Percentiles rank a stretch among this genome's conserved stretches.
Evolutionary conservation across 2,797 vertebrate genomes (phyloP).

Genomic region (Apodemus agrarius): DNA sequence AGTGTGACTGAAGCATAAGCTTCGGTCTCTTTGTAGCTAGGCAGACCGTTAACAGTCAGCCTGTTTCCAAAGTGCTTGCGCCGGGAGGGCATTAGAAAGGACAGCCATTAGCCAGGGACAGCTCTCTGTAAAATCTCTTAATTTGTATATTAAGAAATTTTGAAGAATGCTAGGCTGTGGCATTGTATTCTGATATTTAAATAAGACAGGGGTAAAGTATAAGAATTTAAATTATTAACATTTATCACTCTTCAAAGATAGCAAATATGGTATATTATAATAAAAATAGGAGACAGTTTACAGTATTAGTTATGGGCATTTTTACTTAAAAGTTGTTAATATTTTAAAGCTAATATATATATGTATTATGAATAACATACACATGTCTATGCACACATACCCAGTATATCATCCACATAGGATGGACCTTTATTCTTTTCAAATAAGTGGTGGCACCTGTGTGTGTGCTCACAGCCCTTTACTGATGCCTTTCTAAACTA

Average conservation of each 20-base stretch:
- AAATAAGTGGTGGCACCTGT: not conserved
- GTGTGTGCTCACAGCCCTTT: not conserved
- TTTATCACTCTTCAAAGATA: not conserved
- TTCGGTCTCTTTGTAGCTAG: not conserved
- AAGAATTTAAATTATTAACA: conserved; percentile 44
- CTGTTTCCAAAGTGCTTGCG: not conserved
- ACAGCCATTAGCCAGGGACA: not conserved
- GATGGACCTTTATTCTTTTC: not conserved
- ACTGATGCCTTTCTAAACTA: not conserved
- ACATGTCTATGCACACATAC: not conserved
- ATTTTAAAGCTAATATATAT: not conserved
- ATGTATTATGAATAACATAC: not conserved
- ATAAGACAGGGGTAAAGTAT: not conserved
- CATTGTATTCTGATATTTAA: not conserved
- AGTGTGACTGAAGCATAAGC: not conserved
- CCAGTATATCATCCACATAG: not conserved
- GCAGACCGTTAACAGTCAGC: not conserved
- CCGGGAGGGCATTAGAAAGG: not conserved
- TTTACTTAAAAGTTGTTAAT: not conserved
- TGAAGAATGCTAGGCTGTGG: not conserved
- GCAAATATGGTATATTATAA: not conserved
- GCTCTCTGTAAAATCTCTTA: conserved; percentile 8
- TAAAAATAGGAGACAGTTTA: conserved; percentile 50
- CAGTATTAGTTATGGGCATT: conserved; percentile 13
- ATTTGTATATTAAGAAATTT: not conserved